Conservation (phyloP, 2,797 vertebrate species). For the Alectoris magna region DNA sequence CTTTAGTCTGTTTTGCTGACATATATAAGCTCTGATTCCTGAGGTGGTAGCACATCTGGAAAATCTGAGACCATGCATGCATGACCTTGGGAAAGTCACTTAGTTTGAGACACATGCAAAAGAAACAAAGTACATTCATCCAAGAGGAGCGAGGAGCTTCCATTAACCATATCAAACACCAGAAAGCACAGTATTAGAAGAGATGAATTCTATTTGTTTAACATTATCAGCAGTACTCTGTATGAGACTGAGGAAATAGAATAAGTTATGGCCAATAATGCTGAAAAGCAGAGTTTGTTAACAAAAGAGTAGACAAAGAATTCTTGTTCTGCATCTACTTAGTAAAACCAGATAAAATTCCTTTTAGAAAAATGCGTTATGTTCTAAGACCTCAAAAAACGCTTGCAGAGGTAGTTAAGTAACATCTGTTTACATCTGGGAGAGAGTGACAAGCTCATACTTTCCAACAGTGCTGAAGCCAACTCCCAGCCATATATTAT, state of each 20-base stretch:
- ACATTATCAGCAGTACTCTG: background rate
- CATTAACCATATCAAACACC: background rate
- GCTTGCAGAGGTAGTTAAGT: background rate
- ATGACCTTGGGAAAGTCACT: conserved; percentile 1
- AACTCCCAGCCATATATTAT: background rate
- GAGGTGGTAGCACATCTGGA: background rate
- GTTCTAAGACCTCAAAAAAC: background rate
- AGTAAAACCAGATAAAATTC: background rate
- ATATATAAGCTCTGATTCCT: background rate
- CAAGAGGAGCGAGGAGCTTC: background rate
- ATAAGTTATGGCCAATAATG: background rate
- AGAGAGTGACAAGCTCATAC: background rate
- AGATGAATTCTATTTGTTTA: background rate
- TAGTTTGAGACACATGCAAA: rapidly evolving
- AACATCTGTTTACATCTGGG: background rate
- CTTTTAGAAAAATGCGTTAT: background rate
- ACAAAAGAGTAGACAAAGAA: background rate
- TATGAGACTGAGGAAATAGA: background rate
- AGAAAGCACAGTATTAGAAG: background rate
- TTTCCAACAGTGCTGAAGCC: background rate
- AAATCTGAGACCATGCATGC: background rate
- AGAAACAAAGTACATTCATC: background rate
- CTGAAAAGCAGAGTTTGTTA: background rate
- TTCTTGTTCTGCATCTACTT: background rate
- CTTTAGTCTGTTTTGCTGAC: background rate